Evolutionary conservation across 2,797 vertebrate genomes (phyloP), one percentile per base, ranked within the genome.

Genomic region (Catostomus latipinnis): DNA sequence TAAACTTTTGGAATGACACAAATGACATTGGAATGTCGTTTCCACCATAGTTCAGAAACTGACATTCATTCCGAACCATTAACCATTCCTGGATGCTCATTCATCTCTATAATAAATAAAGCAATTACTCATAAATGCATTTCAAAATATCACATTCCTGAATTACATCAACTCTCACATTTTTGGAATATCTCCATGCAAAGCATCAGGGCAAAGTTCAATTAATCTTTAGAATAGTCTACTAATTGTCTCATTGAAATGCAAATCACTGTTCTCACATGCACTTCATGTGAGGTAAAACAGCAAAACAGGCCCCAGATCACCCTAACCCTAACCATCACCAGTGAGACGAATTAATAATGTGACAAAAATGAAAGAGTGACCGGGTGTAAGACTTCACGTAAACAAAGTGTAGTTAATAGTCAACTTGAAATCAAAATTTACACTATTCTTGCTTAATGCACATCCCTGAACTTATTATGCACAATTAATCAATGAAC

Each of bases 131-230:
- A 61, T 52, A 62, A 62, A 43, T n/a, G 16, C 80, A 76, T 76
- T 76, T 74, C 74, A 45, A n/a, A 43, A 46, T 60, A 56, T 61
- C 75, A 60, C 1, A 34, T 34, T 34, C 34, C 34, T 43, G 60
- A 66, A 34, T 54, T 12, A 12, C 8, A 49, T 52, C 43, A 3
- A 34, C 34, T 12, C 14, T 48, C 45, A 56, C 53, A 63, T 14
- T 53, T 66, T 8, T 71, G 73, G 50, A 65, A 70, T n/a, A 43
- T 61, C 13, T 68, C 16, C n/a, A 13, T 14, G 9, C 10, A 54
- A 65, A 57, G 67, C 52, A 58, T 71, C 43, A 63, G 34, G 5
- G 8, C 46, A 8, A 12, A 76, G 58, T 63, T 71, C 74, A 81
- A 52, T 53, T 76, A 45, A 18, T 67, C 60, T 65, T 57, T 5